Conservation (phyloP, 2,113 vertebrate genomes). For the Oreocharis arfaki region DNA sequence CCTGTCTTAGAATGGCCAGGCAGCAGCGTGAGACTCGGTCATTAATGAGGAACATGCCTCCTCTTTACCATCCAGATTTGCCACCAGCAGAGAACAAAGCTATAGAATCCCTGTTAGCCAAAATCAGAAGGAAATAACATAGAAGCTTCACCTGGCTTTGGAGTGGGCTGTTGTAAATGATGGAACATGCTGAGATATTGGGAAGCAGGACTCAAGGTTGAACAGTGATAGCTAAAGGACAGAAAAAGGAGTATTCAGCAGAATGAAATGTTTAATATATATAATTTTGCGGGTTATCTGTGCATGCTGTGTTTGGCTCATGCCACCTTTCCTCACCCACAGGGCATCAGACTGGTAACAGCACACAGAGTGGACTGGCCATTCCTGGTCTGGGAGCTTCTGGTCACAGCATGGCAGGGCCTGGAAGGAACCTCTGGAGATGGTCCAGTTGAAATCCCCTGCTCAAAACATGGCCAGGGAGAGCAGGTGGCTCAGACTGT, state of each 20-base stretch:
- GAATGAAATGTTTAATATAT: not conserved
- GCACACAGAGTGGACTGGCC: not conserved
- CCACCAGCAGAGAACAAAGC: not conserved
- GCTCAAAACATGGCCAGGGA: not conserved
- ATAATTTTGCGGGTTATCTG: not conserved
- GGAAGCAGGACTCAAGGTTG: not conserved
- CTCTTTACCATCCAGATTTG: not conserved
- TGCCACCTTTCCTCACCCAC: not conserved
- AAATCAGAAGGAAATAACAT: not conserved
- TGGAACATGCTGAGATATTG: not conserved
- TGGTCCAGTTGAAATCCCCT: not conserved
- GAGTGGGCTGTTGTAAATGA: not conserved
- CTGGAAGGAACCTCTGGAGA: not conserved
- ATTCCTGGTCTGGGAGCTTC: not conserved
- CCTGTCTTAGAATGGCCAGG: not conserved
- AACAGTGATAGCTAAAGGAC: not conserved
- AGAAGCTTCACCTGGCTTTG: not conserved
- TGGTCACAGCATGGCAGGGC: not conserved
- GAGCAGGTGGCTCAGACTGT: not conserved
- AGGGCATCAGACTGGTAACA: not conserved
- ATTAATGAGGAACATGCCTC: not conserved
- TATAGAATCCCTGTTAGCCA: not conserved
- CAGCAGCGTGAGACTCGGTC: not conserved
- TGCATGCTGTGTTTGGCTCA: not conserved
- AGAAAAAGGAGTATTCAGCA: not conserved